Evolutionary conservation across 2,113 vertebrate genomes (phyloP).

Genomic region (Prochilodus magdalenae): DNA sequence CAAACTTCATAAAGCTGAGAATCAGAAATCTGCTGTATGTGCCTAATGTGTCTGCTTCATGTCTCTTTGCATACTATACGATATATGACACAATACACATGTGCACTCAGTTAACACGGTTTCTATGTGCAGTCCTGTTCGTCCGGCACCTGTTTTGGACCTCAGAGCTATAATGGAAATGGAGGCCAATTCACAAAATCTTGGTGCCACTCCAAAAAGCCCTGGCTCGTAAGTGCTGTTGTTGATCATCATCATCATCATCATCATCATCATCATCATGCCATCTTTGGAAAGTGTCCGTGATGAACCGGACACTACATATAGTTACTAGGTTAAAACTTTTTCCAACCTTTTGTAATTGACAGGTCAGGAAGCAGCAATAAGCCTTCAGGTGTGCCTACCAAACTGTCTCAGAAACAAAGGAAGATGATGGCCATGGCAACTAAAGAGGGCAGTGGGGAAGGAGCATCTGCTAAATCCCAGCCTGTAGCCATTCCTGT

Average conservation of each 20-base stretch:
- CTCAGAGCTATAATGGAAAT: constrained; percentile 96
- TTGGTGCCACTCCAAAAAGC: constrained; percentile 84
- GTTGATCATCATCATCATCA: too few relatives aligned
- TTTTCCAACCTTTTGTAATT: constrained; percentile 50
- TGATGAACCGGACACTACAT: neutral
- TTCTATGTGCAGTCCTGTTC: constrained; percentile 72
- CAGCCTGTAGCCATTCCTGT: constrained; percentile 70
- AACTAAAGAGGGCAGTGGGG: constrained; percentile 82
- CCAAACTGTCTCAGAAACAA: constrained; percentile 95
- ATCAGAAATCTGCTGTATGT: neutral
- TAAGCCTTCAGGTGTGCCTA: constrained; percentile 78
- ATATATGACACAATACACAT: neutral
- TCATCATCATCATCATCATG: too few relatives aligned
- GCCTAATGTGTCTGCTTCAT: too few relatives aligned
- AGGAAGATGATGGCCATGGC: constrained; percentile 93
- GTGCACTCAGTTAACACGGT: neutral
- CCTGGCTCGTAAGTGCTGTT: constrained; percentile 67
- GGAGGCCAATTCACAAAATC: constrained; percentile 85
- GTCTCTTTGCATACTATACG: neutral
- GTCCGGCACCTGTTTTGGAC: constrained; percentile 86
- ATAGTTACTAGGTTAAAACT: neutral
- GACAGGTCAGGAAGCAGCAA: constrained; percentile 61
- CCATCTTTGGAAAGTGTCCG: neutral
- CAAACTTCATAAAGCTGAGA: neutral
- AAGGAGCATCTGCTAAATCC: constrained; percentile 68